Base-by-base conservation (phyloP, 92 coral and sea anemone species). In the Phenganax subtilis region DNA sequence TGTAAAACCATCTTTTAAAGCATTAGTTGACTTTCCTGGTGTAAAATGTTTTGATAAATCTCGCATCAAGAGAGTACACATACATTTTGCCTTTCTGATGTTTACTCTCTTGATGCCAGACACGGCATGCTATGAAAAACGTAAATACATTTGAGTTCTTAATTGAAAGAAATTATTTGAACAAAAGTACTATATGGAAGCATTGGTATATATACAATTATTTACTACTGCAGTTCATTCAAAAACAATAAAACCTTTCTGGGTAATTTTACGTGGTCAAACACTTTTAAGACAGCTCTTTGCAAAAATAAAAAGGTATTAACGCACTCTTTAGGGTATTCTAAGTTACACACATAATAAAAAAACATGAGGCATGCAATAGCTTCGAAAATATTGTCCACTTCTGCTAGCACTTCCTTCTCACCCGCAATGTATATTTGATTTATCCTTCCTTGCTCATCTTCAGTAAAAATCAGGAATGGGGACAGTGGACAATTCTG, bases 221-320 rank as follows among this genome's bases (percentile, higher is more conserved):
- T 12, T 10, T 15, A 59, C 65, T 59, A 12, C 6, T 59, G 17
- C 3, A 59, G 65, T 59, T 59, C 65, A 10, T 59, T 59, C 17
- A 59, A 10, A 10, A 59, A 59, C 6, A 59, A 5, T 10, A 59
- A 59, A 9, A 59, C 65, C 17, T 59, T 59, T 10, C 10, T 62
- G 5, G 68, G 68, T 6, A 62, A 0, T 62, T 62, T 62, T 2
- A 62, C 68, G 0, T 37, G 68, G 10, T 62, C 68, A 62, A 62
- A 62, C 28, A 62, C 8, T 10, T 62, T 62, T 14, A 62, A 15
- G 10, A 16, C 68, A 15, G 68, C 31, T 17, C 68, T 9, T 62
- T 62, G 68, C 28, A 62, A 15, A 62, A 62, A 62, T 16, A 62
- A 62, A 62, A 62, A 62, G 10, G 68, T 62, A 10, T 62, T 62